Evolutionary conservation across 2,888 invertebrate genomes (phyloP).

Genomic region (Ectemnius lituratus): DNA sequence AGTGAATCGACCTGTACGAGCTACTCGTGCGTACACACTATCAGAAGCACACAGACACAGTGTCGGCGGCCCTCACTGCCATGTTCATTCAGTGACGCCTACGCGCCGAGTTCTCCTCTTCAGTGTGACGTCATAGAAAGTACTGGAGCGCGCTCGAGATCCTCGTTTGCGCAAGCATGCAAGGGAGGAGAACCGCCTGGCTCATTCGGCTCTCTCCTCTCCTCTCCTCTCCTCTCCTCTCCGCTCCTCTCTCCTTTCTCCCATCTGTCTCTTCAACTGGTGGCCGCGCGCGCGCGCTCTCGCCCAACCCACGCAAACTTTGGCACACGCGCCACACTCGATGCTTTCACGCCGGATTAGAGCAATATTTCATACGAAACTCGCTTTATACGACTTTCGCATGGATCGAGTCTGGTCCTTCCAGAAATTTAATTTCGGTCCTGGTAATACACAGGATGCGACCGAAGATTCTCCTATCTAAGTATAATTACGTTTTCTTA

Average conservation of each 20-base stretch:
- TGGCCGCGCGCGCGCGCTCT: neutral
- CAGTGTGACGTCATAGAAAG: constrained; percentile 66
- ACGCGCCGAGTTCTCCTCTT: constrained; percentile 31
- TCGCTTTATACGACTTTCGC: too few species aligned
- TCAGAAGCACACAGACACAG: too few species aligned
- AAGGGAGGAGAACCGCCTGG: constrained; percentile 3
- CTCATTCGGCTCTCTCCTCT: neutral
- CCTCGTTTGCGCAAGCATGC: too few species aligned
- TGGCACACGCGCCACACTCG: constrained; percentile 11
- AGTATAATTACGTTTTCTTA: too few species aligned
- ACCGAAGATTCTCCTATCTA: too few species aligned
- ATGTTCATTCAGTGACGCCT: constrained; percentile 57
- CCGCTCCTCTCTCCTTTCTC: constrained; percentile 32
- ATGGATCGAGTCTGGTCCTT: too few species aligned
- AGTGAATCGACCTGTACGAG: too few species aligned
- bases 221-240: constrained; percentile 26
- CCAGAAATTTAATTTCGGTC: too few species aligned
- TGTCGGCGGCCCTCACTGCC: neutral
- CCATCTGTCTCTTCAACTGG: neutral
- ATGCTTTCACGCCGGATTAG: constrained; percentile 18
- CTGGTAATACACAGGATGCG: too few species aligned
- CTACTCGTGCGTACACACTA: too few species aligned
- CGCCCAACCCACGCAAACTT: too few species aligned
- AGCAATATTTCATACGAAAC: neutral
- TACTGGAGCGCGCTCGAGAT: constrained; percentile 33